phyloP scores from a whole-genome alignment of 1,140 invertebrate genomes.

The Adoxophyes honmai region DNA sequence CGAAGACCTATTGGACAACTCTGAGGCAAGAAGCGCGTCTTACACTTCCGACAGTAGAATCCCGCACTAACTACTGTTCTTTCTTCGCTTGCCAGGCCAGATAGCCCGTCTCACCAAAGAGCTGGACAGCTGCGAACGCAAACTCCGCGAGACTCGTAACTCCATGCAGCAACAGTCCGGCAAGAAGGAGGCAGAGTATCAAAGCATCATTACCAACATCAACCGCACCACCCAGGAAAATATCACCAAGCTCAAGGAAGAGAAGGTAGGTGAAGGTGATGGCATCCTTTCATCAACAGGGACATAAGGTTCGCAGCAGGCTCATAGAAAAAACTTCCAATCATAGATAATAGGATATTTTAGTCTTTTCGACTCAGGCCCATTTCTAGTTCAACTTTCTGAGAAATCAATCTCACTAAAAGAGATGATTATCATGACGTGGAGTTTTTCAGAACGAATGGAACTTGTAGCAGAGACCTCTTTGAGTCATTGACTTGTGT shows the following conservation, averaged over 20 bases:
- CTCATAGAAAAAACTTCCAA: too few species aligned
- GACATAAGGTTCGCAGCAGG: too few species aligned
- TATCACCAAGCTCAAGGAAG: constrained; percentile 86
- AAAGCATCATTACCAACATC: constrained; percentile 83
- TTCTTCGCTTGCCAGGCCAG: constrained; percentile 70
- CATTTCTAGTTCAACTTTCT: too few species aligned
- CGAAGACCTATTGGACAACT: constrained; percentile 86
- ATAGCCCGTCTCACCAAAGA: constrained; percentile 84
- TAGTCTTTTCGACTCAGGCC: too few species aligned
- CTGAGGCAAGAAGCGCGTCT: constrained; percentile 83
- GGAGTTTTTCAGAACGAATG: too few species aligned
- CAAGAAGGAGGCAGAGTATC: constrained; percentile 87
- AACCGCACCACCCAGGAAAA: constrained; percentile 86
- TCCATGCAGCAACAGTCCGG: constrained; percentile 83
- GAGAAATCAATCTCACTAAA: too few species aligned
- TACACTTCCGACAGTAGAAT: too few species aligned
- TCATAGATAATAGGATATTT: too few species aligned
- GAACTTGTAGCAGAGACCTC: too few species aligned
- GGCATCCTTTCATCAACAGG: too few species aligned
- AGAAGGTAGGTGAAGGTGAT: constrained; percentile 77
- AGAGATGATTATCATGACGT: too few species aligned
- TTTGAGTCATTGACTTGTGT: too few species aligned
- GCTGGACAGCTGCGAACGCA: constrained; percentile 85
- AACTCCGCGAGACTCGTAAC: constrained; percentile 84
- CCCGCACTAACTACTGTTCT: not conserved